These are phyloP conservation scores for Axinella damicornis DNA, from an alignment of 37 sponge, comb jelly and placozoan genomes.

Conservation along the genomic window DNA sequence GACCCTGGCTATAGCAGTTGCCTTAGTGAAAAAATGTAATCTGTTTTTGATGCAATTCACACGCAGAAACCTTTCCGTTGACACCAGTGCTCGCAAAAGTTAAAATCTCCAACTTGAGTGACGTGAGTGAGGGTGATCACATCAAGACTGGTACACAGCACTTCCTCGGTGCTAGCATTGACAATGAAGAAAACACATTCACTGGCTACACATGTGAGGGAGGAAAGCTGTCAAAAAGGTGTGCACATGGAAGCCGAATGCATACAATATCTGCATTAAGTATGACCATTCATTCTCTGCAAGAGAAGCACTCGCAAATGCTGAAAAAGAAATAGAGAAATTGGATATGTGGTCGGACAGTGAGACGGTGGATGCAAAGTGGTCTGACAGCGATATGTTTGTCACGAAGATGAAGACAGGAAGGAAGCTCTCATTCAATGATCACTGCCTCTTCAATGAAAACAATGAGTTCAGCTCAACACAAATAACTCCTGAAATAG, in stretches of 20 bases:
- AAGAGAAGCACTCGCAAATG: too few relatives aligned
- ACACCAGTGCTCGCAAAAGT: constrained; percentile 21
- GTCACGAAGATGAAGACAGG: constrained; percentile 35
- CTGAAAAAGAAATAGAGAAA: not conserved
- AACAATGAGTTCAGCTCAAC: constrained; percentile 9
- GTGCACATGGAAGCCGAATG: not conserved
- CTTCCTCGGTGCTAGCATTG: constrained; percentile 9
- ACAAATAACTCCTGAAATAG: constrained; percentile 6
- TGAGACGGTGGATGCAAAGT: not conserved
- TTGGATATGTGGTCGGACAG: not conserved
- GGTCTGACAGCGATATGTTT: constrained; percentile 18
- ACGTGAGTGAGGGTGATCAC: constrained; percentile 45
- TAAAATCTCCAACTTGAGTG: not conserved
- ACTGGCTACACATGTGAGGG: constrained; percentile 2
- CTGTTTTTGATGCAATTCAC: too few relatives aligned
- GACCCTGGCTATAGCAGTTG: too few relatives aligned
- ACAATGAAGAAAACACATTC: not conserved
- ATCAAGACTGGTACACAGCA: constrained; percentile 1
- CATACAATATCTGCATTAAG: not conserved
- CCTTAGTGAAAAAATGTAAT: too few relatives aligned
- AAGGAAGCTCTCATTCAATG: not conserved
- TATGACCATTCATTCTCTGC: not conserved
- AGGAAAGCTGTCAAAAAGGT: not conserved
- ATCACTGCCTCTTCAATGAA: not conserved
- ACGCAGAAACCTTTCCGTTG: too few relatives aligned